phyloP scores from a whole-genome alignment of 2,797 vertebrate species.

The Thamnophis elegans region DNA sequence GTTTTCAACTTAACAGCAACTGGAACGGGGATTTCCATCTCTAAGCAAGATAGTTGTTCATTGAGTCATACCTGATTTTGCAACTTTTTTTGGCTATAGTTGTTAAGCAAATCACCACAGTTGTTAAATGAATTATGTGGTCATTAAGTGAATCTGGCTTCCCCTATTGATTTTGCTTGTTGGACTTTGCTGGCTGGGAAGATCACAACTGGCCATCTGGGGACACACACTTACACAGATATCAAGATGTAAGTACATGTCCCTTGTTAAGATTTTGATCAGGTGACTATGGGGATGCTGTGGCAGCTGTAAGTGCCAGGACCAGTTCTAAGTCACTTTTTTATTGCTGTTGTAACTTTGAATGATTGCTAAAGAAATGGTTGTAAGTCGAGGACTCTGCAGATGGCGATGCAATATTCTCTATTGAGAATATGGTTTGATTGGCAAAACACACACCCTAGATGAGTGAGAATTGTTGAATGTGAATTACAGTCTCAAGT shows the following conservation, averaged over 20 bases:
- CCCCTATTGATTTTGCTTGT: background rate
- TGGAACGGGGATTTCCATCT: background rate
- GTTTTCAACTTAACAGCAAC: background rate
- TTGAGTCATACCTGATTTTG: background rate
- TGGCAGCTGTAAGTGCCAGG: no score
- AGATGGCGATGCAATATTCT: background rate
- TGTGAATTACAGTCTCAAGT: background rate
- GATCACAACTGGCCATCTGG: background rate
- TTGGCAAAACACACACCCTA: no score
- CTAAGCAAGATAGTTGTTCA: background rate
- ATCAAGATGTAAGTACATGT: background rate
- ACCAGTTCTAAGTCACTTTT: no score
- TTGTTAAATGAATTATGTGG: background rate
- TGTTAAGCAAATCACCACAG: no score
- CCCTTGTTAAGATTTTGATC: background rate
- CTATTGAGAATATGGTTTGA: background rate
- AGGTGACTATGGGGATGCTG: background rate
- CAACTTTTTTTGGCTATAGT: background rate
- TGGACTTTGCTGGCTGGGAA: background rate
- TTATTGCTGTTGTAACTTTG: no score
- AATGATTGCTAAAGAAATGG: no score
- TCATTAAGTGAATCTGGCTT: background rate
- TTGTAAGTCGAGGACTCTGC: no score
- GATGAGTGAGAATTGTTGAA: background rate
- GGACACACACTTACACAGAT: no score